A percentile compares a stretch with the other conserved stretches of the same genome.
phyloP scores from a whole-genome alignment of 1,140 invertebrate genomes.

The Campoletis sonorensis region DNA sequence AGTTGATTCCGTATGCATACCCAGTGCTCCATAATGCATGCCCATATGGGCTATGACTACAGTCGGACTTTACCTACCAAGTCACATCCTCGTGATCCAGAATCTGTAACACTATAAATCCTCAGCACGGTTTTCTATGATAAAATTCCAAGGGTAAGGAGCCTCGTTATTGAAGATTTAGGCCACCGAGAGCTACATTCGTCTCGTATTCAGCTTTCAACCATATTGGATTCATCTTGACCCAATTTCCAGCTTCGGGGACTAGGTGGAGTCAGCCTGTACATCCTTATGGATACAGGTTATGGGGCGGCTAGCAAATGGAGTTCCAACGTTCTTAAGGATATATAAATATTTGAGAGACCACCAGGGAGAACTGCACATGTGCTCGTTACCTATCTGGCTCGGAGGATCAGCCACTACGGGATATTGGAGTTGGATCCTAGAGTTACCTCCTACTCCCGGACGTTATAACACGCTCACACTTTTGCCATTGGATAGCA shows the following conservation, averaged over 20 bases:
- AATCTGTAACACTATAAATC: not conserved
- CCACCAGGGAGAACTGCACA: slow-evolving; percentile 18
- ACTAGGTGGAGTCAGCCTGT: not conserved
- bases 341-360: slow-evolving; percentile 33
- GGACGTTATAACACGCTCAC: slow-evolving; percentile 7
- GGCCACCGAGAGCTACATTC: not conserved
- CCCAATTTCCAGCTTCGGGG: not conserved
- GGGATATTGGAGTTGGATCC: slow-evolving; percentile 19
- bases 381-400: slow-evolving; percentile 24
- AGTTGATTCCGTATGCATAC: not conserved
- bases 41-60: not conserved
- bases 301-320: not conserved
- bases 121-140: not conserved
- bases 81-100: not conserved
- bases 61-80: not conserved
- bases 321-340: slow-evolving; percentile 32
- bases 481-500: slow-evolving; percentile 5
- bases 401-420: slow-evolving; percentile 2
- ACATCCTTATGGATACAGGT: not conserved
- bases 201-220: not conserved
- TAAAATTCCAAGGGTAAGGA: not conserved
- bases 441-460: slow-evolving; percentile 1
- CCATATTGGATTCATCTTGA: not conserved
- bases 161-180: not conserved
- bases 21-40: not conserved